Evolutionary conservation across 2,113 vertebrate genomes (phyloP).

Genomic region (Gymnocephalus cernua): DNA sequence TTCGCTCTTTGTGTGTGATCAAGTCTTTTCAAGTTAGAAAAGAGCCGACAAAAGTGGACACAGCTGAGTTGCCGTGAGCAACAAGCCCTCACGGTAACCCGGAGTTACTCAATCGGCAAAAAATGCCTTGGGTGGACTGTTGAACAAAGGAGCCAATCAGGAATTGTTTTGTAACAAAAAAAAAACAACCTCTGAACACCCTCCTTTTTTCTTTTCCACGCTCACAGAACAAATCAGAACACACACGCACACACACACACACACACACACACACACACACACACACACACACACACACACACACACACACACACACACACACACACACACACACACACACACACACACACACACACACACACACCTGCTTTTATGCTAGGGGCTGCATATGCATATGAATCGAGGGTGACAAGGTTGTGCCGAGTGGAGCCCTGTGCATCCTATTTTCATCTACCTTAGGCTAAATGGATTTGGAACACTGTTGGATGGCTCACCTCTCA

Average conservation of each 20-base stretch:
- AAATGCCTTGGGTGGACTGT: constrained; percentile 46
- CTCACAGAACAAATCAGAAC: constrained; percentile 27
- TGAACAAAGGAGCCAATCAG: constrained; percentile 31
- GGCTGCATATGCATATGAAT: constrained; percentile 79
- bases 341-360: constrained; percentile 34
- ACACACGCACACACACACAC: neutral
- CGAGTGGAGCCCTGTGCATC: constrained; percentile 76
- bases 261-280: constrained; percentile 21
- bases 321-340: constrained; percentile 14
- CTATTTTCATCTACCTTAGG: constrained; percentile 79
- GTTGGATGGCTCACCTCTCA: constrained; percentile 74
- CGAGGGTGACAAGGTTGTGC: constrained; percentile 75
- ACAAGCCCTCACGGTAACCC: constrained; percentile 56
- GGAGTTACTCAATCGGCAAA: constrained; percentile 35
- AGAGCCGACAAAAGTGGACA: constrained; percentile 55
- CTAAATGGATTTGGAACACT: constrained; percentile 79
- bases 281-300: constrained; percentile 37
- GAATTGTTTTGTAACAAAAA: constrained; percentile 44
- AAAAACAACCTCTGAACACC: constrained; percentile 43
- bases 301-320: constrained; percentile 23
- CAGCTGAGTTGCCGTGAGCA: constrained; percentile 66
- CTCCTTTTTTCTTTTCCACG: constrained; percentile 23
- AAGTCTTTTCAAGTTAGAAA: constrained; percentile 36
- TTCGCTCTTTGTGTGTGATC: constrained; percentile 16
- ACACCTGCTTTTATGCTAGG: constrained; percentile 69